A percentile compares a stretch with the other conserved stretches of the same genome.
phyloP scores from a whole-genome alignment of 2,888 invertebrate genomes.

The Iselma pallidipennis region DNA sequence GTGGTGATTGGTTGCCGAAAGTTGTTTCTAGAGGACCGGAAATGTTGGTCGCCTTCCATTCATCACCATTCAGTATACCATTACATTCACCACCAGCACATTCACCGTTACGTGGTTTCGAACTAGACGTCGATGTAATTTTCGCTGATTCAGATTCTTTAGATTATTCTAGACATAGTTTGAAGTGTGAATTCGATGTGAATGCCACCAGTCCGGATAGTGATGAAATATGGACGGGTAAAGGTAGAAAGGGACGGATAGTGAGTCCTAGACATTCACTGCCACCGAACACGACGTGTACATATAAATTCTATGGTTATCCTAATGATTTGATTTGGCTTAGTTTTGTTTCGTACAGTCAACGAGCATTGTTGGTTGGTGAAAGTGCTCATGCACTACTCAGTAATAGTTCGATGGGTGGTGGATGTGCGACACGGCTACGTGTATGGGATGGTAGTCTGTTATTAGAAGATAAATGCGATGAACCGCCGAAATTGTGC shows the following conservation, averaged over 20 bases:
- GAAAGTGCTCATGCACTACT: constrained; percentile 49
- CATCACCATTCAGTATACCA: constrained; percentile 82
- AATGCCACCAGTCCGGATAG: constrained; percentile 72
- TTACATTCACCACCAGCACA: constrained; percentile 66
- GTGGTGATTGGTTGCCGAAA: constrained; percentile 82
- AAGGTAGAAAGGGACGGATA: constrained; percentile 72
- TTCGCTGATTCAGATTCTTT: constrained; percentile 86
- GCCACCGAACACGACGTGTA: constrained; percentile 85
- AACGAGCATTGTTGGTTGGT: constrained; percentile 71
- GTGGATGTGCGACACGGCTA: constrained; percentile 70
- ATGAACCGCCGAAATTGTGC: constrained; percentile 78
- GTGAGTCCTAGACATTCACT: constrained; percentile 82
- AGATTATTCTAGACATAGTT: constrained; percentile 71
- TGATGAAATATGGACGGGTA: constrained; percentile 60
- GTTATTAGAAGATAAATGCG: constrained; percentile 73
- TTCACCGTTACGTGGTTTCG: constrained; percentile 77
- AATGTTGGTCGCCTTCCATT: constrained; percentile 87
- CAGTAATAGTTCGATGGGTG: constrained; percentile 46
- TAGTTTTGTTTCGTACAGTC: constrained; percentile 83
- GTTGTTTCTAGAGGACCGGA: constrained; percentile 77
- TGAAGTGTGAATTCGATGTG: constrained; percentile 73
- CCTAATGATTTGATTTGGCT: constrained; percentile 83
- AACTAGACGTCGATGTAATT: constrained; percentile 84
- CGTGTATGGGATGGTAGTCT: constrained; percentile 76
- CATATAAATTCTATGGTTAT: constrained; percentile 81